Conservation (phyloP, 2,113 vertebrate genomes). For the Philantomba maxwellii region DNA sequence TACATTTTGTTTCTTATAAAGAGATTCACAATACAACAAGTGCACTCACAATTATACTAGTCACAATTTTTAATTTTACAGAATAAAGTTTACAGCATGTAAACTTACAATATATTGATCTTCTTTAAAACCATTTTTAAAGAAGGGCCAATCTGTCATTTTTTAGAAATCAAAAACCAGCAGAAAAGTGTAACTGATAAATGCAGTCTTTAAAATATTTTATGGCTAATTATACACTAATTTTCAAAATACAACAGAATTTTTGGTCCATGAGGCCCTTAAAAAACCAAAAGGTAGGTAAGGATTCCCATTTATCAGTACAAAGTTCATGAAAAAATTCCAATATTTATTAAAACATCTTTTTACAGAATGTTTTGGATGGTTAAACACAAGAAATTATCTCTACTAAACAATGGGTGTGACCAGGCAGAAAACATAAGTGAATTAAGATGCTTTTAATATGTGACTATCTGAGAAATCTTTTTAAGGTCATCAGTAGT, state of each 20-base stretch:
- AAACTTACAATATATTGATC: slow-evolving; percentile 21
- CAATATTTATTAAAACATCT: background rate
- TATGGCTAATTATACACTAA: slow-evolving; percentile 13
- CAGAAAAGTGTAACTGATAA: slow-evolving; percentile 28
- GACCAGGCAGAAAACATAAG: background rate
- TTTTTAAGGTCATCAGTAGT: background rate
- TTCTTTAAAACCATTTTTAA: slow-evolving; percentile 44
- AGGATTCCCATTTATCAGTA: slow-evolving; percentile 1
- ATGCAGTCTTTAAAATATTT: slow-evolving; percentile 25
- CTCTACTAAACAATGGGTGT: background rate
- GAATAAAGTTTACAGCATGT: slow-evolving; percentile 9
- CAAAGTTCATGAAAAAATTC: slow-evolving; percentile 24
- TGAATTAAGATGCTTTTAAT: background rate
- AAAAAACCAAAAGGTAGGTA: background rate
- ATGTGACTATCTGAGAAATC: background rate
- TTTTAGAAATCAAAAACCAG: slow-evolving; percentile 24
- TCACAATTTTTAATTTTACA: slow-evolving; percentile 42
- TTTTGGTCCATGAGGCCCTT: slow-evolving; percentile 33
- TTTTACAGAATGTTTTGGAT: background rate
- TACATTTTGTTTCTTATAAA: background rate
- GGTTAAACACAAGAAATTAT: background rate
- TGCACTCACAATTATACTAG: slow-evolving; percentile 21
- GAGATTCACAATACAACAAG: slow-evolving; percentile 33
- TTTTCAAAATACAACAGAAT: slow-evolving; percentile 24
- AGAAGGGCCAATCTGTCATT: background rate